Percentiles rank a stretch among this genome's conserved stretches.
These are phyloP conservation scores for Chrysodeixis includens DNA, from an alignment of 2,888 invertebrate genomes.

Conservation along the genomic window DNA sequence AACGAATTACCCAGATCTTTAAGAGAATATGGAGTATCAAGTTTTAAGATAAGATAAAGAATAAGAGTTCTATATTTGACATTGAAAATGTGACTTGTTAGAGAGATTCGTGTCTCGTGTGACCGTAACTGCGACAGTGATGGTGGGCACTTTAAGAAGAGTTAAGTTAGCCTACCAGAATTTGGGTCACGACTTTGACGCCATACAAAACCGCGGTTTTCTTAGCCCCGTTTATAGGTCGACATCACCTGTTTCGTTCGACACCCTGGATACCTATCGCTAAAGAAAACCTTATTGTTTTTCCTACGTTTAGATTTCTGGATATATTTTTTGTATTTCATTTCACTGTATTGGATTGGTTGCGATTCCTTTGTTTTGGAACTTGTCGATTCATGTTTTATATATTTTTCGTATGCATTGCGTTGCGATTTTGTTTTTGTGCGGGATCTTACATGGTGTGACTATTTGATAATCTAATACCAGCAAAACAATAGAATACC, in stretches of 20 bases:
- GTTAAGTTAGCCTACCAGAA: neutral
- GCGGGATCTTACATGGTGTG: neutral
- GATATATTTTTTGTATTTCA: slow-evolving; percentile 49
- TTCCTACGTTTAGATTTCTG: slow-evolving; percentile 40
- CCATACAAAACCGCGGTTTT: neutral
- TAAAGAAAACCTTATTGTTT: slow-evolving; percentile 50
- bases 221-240: slow-evolving; percentile 32
- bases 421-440: neutral
- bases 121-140: too few species aligned
- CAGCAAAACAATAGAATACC: too few species aligned
- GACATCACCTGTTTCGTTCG: slow-evolving; percentile 50
- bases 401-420: slow-evolving; percentile 13
- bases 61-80: too few species aligned
- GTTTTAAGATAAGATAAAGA: too few species aligned
- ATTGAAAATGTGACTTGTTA: too few species aligned
- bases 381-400: slow-evolving; percentile 43
- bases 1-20: too few species aligned
- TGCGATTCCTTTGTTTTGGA: slow-evolving; percentile 39
- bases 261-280: slow-evolving; percentile 46
- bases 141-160: too few species aligned
- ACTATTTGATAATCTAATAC: neutral
- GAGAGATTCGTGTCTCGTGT: too few species aligned
- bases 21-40: too few species aligned
- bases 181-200: neutral
- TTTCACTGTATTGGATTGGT: slow-evolving; percentile 49